Base-by-base conservation (phyloP, 2,797 vertebrate species). In the Halcyon badia region DNA sequence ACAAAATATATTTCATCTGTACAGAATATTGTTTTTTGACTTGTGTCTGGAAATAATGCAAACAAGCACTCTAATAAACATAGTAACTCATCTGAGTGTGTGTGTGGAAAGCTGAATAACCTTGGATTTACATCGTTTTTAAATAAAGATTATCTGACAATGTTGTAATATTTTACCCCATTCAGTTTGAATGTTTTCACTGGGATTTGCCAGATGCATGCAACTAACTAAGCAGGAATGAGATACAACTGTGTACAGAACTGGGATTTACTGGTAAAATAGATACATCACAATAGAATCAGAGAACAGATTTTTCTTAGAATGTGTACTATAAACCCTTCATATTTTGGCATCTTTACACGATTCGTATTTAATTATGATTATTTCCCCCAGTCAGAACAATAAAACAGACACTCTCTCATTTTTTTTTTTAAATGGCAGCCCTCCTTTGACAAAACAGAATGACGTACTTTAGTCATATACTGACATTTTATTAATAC, bases 61-160 rank as follows among this genome's bases (percentile, higher is more conserved):
- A 97, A 97, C 92, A 97, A 97, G 91, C 81, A 89, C 89, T 98
- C 97, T 94, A 97, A 97, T 97, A 97, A 98, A 97, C 91, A 94
- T 22, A 81, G 39, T 95, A 97, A 97, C 95, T 96, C 83, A 78
- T 15, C 30, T 76, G 68, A 58, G 4, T 22, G 42, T 82, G 81
- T 31, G n/a, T 2, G 30, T 28, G 73, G 82, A 87, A 95, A 96
- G 37, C 48, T 90, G 39, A 92, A 37, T 86, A 97, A 68, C 46
- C 56, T 83, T 87, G 94, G 71, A 96, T 97, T 97, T 96, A 96
- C 89, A 64, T 9, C 5, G 79, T 78, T 95, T 97, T 97, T 83
- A 82, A 94, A 90, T 68, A 87, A 95, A 88, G 85, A 89, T 83
- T 90, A 51, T 90, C 80, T 96, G 71, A 95, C 78, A 95, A 51